phyloP scores from a whole-genome alignment of 2,888 invertebrate genomes.

The Lordiphosa fenestrarum region DNA sequence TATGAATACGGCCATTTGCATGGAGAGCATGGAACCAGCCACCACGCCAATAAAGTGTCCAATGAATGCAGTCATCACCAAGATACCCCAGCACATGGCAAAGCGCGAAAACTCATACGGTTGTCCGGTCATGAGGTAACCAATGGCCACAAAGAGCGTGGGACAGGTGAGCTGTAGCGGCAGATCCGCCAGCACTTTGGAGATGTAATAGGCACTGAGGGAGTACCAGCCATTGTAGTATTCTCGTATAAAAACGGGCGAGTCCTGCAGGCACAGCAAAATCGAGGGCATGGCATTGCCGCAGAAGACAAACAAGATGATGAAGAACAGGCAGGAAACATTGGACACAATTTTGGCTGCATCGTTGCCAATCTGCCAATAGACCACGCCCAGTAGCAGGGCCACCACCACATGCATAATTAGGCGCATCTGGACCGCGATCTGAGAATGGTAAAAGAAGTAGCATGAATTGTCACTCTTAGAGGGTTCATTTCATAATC shows the following conservation, averaged over 20 bases:
- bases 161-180: constrained; percentile 90
- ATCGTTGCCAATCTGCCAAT: constrained; percentile 91
- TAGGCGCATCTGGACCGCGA: constrained; percentile 83
- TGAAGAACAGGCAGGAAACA: constrained; percentile 93
- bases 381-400: constrained; percentile 89
- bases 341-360: constrained; percentile 91
- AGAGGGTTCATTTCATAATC: too few species aligned
- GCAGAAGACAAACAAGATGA: constrained; percentile 94
- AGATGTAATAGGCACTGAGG: constrained; percentile 88
- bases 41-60: constrained; percentile 89
- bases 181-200: constrained; percentile 88
- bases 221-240: constrained; percentile 95
- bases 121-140: constrained; percentile 90
- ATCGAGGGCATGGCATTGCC: constrained; percentile 94
- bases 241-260: constrained; percentile 88
- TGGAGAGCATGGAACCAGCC: constrained; percentile 86
- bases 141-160: constrained; percentile 85
- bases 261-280: constrained; percentile 91
- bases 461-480: too few species aligned
- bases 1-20: constrained; percentile 88
- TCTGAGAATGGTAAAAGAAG: constrained; percentile 40
- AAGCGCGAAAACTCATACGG: constrained; percentile 65
- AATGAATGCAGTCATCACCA: constrained; percentile 85
- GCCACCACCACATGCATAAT: constrained; percentile 90
- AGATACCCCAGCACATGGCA: constrained; percentile 82